Base-by-base conservation (phyloP, 2,113 vertebrate genomes). In the Thunnus maccoyii region DNA sequence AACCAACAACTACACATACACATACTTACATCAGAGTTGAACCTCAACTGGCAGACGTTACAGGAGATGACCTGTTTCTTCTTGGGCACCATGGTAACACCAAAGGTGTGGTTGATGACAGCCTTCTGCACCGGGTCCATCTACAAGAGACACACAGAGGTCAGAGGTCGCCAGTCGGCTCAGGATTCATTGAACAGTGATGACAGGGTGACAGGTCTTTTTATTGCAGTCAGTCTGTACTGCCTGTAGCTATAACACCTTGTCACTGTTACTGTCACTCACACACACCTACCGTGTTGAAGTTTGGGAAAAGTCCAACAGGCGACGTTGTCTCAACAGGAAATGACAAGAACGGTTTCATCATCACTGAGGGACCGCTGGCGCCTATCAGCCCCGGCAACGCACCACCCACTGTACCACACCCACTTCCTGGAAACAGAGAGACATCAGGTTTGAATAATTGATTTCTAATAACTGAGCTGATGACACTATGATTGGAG, bases 121-220 rank as follows among this genome's bases (percentile, higher is more conserved):
- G 98, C 98, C 91, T 99, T 99, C 95, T 99, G 98, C 88, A 99
- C 98, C 22, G 98, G 98, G 94, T 99, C 98, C 98, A 99, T 99
- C 98, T 99, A 94, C 36, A 67, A 46, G 70, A 69, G 25, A 86
- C 48, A 67, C n/a, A 61, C 18, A 84, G 46, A 84, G 64, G 68
- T 88, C 66, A 89, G 68, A 86, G 70, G 72, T 88, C 78, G 65
- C 0, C 52, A 44, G 44, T 12, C 32, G 48, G 55, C 66, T 65
- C 46, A 15, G 69, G 30, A 47, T 14, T 30, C 16, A 47, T 14
- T 3, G 3, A 72, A 22, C 50, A 36, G 17, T 15, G 71, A 60
- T 71, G 65, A 61, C 73, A 72, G 22, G 54, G 50, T 58, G 62
- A 73, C 46, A 73, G 25, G 18, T 64, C 13, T 67, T 58, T 80